A percentile compares a stretch with the other conserved stretches of the same genome.
phyloP scores from a whole-genome alignment of 2,888 invertebrate genomes.

The Rotaria macrura region DNA sequence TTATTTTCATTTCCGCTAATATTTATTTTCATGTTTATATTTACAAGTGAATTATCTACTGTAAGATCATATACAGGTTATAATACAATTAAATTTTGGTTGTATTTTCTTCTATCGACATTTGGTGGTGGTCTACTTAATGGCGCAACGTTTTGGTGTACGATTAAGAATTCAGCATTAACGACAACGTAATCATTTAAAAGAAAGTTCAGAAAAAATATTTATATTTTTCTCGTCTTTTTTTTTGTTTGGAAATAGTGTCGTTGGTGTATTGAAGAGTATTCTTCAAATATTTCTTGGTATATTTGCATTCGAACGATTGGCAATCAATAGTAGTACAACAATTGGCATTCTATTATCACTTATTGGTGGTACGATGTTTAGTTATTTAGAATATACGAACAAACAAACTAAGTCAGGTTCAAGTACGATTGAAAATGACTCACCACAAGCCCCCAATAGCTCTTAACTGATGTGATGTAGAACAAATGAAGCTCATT shows the following conservation, averaged over 20 bases:
- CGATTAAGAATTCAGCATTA: neutral
- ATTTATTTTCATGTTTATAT: neutral
- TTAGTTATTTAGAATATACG: neutral
- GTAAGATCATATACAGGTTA: neutral
- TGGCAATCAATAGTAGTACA: neutral
- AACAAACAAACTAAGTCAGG: neutral
- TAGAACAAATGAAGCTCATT: too few species aligned
- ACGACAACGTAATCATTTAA: neutral
- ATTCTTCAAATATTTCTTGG: neutral
- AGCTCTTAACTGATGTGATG: too few species aligned
- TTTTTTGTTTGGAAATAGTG: neutral
- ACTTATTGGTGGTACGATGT: neutral
- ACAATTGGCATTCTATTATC: neutral
- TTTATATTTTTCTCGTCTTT: neutral
- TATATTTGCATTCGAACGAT: neutral
- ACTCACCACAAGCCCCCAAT: neutral
- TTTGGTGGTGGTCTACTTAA: neutral
- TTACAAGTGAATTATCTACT: neutral
- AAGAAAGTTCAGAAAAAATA: too few species aligned
- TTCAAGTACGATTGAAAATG: neutral
- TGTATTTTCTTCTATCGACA: neutral
- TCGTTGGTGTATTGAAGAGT: neutral
- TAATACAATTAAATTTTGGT: neutral
- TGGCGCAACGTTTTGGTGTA: neutral
- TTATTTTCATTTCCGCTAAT: neutral